A percentile compares a stretch with the other conserved stretches of the same genome.
phyloP scores from a whole-genome alignment of 2,888 invertebrate species.

The Phymatocera aterrima region DNA sequence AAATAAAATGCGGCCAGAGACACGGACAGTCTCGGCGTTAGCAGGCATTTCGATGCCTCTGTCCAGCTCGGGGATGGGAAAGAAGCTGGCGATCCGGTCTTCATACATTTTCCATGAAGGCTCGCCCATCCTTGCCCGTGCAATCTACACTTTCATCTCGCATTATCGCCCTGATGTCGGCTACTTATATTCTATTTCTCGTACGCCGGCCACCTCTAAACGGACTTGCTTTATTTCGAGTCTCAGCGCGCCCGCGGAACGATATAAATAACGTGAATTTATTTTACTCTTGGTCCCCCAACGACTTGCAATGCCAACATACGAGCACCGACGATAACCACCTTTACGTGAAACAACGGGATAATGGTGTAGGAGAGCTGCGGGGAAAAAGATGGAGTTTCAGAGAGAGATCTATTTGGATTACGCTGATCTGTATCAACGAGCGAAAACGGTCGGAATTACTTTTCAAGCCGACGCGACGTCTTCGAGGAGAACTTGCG shows the following conservation, averaged over 20 bases:
- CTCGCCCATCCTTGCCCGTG: slow-evolving; percentile 44
- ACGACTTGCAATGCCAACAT: not conserved
- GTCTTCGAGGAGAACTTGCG: slow-evolving; percentile 30
- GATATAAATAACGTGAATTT: slow-evolving; percentile 46
- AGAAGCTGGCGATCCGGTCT: slow-evolving; percentile 60
- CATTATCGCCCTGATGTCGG: slow-evolving; percentile 63
- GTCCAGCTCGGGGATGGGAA: slow-evolving; percentile 53
- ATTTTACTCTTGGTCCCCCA: slow-evolving; percentile 19
- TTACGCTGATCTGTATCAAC: slow-evolving; percentile 36
- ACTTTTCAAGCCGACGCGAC: slow-evolving; percentile 10
- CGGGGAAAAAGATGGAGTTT: slow-evolving; percentile 8
- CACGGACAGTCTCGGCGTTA: slow-evolving; percentile 52
- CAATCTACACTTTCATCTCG: slow-evolving; percentile 53
- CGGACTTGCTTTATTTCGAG: slow-evolving; percentile 45
- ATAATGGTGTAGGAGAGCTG: no score
- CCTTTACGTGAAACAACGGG: slow-evolving; percentile 19
- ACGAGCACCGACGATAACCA: slow-evolving; percentile 3
- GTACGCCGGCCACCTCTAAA: slow-evolving; percentile 46
- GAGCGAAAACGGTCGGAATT: slow-evolving; percentile 25
- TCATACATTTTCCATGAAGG: slow-evolving; percentile 70
- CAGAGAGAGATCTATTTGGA: slow-evolving; percentile 27
- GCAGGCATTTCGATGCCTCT: slow-evolving; percentile 53
- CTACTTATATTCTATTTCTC: slow-evolving; percentile 63
- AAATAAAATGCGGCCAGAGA: slow-evolving; percentile 29
- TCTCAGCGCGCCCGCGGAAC: slow-evolving; percentile 1